Evolutionary conservation across 2,888 invertebrate species (phyloP), one percentile per base, ranked within the genome.

Genomic region (Dendrolimus houi): DNA sequence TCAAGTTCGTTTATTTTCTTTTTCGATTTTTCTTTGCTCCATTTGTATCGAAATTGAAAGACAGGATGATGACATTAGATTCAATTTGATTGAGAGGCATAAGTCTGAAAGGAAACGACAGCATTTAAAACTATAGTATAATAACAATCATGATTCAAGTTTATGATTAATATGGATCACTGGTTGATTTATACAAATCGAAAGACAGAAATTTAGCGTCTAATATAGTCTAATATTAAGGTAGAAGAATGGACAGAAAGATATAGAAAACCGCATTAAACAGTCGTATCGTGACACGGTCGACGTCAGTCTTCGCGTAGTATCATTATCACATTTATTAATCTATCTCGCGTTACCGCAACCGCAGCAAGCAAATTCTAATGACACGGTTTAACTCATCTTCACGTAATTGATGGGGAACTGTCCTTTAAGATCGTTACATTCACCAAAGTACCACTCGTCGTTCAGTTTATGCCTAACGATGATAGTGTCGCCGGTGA

Each of bases 341-440:
- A 61, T 47, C 47, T 47, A 47, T 9, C 12, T 47, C 9, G 47
- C 12, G 47, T 47, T 47, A 56, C 62, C 60, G 52, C 57, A 65
- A 47, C 9, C 47, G 12, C 47, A 12, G 47, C 12, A 10, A 12
- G 47, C 47, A 47, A 47, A 47, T 29, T 29, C 29, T 29, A 60
- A 58, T 55, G 52, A 55, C 53, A 55, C 55, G 12, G 6, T 54
- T 66, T 80, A 86, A 76, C 80, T 78, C 74, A 89, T 83, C 80
- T 94, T 93, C 60, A 96, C 94, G 81, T 95, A 96, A 86, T 94
- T 95, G 41, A 93, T 91, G 57, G 96, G 96, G 83, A 96, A 96
- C 77, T 96, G 95, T 64, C 96, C 96, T 73, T 85, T 92, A 62
- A 85, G 81, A 47, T 93, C 93, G 60, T 92, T 90, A 64, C 92